Percentiles rank a stretch among this genome's conserved stretches.
Conservation (phyloP, 2,888 invertebrate genomes). For the Lobophora halterata region DNA sequence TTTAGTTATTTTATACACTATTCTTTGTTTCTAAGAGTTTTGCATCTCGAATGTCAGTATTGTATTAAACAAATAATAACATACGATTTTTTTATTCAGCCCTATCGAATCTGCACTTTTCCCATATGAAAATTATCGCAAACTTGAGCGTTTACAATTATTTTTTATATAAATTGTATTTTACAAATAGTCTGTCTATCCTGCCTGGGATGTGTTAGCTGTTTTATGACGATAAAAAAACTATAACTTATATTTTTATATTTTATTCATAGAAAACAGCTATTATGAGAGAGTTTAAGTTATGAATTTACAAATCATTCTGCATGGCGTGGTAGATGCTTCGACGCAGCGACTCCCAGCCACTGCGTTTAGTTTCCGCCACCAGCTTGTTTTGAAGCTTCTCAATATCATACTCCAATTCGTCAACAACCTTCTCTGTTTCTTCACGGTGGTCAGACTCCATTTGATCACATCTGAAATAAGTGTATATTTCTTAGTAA, state of each 20-base stretch:
- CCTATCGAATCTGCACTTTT: background rate
- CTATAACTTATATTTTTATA: no score
- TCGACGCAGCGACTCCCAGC: constrained; percentile 58
- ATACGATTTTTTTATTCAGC: constrained; percentile 9
- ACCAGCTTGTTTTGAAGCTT: constrained; percentile 61
- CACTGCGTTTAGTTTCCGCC: constrained; percentile 59
- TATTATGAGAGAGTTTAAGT: constrained; percentile 1
- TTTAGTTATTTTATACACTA: constrained; percentile 32
- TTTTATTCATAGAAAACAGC: background rate
- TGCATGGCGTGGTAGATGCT: constrained; percentile 65
- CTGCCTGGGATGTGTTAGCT: no score
- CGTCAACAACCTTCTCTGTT: constrained; percentile 54
- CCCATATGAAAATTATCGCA: no score
- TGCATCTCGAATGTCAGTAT: constrained; percentile 64
- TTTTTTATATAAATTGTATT: no score
- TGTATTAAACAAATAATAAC: constrained; percentile 33
- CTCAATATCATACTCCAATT: constrained; percentile 59
- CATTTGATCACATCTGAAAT: constrained; percentile 57
- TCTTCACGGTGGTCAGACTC: constrained; percentile 53
- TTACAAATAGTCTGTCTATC: no score
- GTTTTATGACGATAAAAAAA: no score
- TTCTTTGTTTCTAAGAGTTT: constrained; percentile 21
- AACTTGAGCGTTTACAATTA: no score
- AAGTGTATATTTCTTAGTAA: background rate
- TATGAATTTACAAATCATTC: constrained; percentile 51